phyloP scores from a whole-genome alignment of 2,113 vertebrate species.

The Conger conger region DNA sequence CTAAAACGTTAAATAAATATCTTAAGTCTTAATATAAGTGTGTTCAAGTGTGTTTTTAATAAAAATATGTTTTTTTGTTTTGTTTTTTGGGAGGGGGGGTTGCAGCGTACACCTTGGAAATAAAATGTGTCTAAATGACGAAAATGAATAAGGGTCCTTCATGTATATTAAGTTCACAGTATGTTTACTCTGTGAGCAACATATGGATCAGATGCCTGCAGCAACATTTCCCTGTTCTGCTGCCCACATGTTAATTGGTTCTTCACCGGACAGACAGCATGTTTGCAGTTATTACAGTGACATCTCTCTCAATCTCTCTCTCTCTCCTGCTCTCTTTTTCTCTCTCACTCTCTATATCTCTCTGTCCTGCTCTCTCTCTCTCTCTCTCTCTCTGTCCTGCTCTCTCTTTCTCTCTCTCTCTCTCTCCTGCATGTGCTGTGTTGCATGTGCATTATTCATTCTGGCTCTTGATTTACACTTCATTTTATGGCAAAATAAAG shows the following conservation, averaged over 20 bases:
- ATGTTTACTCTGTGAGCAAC: slow-evolving; percentile 34
- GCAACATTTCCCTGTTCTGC: slow-evolving; percentile 30
- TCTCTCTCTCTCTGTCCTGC: background rate
- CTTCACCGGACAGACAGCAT: slow-evolving; percentile 37
- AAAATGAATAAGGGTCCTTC: slow-evolving; percentile 9
- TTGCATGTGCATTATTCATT: background rate
- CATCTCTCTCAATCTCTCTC: background rate
- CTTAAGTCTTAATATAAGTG: too few relatives aligned
- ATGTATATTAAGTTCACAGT: slow-evolving; percentile 29
- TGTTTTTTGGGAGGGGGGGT: too few relatives aligned
- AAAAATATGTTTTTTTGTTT: too few relatives aligned
- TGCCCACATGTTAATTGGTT: slow-evolving; percentile 42
- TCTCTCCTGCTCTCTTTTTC: background rate
- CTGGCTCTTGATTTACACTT: background rate
- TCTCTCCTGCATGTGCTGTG: background rate
- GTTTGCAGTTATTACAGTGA: slow-evolving; percentile 21
- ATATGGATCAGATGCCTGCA: slow-evolving; percentile 38
- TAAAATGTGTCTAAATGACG: background rate
- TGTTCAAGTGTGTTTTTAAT: too few relatives aligned
- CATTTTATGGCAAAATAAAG: slow-evolving; percentile 1
- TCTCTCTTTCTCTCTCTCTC: background rate
- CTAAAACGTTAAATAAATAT: too few relatives aligned
- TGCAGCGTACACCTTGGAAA: background rate
- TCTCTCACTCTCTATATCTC: too few relatives aligned
- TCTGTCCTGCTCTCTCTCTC: too few relatives aligned